phyloP scores from a whole-genome alignment of 1,140 invertebrate species.

The Bombus superbus region DNA sequence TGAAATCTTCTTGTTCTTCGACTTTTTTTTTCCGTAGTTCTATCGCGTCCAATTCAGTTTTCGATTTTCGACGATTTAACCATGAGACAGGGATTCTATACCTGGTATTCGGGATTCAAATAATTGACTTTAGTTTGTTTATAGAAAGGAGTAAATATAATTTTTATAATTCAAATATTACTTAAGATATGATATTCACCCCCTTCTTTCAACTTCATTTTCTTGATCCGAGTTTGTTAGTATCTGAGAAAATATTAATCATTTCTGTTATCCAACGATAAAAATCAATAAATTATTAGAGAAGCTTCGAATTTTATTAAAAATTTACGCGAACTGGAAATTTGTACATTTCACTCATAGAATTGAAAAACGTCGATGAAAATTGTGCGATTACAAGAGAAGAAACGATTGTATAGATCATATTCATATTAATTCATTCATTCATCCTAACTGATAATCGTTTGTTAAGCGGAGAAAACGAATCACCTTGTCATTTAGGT shows the following conservation, averaged over 20 bases:
- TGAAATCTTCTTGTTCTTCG: background rate
- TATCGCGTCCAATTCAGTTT: conserved; percentile 23
- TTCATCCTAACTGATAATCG: background rate
- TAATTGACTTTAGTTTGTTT: background rate
- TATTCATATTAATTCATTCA: background rate
- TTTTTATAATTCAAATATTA: background rate
- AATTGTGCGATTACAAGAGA: background rate
- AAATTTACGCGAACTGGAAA: too few species aligned
- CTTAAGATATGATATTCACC: conserved; percentile 3
- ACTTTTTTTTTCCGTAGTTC: conserved; percentile 10
- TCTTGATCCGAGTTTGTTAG: too few species aligned
- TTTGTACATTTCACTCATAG: background rate
- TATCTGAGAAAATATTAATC: background rate
- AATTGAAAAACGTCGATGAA: background rate
- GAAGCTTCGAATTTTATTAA: background rate
- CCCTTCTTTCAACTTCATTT: background rate
- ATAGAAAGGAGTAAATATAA: background rate
- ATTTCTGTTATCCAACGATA: background rate
- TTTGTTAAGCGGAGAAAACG: too few species aligned
- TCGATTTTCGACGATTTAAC: conserved; percentile 22
- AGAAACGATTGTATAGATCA: background rate
- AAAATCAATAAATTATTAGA: background rate
- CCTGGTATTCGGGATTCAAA: background rate
- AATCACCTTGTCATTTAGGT: too few species aligned
- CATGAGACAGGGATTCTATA: background rate